Percentiles rank a stretch among this genome's conserved stretches.
Conservation (phyloP, 2,797 vertebrate species). For the Triplophysa yarkandensis region DNA sequence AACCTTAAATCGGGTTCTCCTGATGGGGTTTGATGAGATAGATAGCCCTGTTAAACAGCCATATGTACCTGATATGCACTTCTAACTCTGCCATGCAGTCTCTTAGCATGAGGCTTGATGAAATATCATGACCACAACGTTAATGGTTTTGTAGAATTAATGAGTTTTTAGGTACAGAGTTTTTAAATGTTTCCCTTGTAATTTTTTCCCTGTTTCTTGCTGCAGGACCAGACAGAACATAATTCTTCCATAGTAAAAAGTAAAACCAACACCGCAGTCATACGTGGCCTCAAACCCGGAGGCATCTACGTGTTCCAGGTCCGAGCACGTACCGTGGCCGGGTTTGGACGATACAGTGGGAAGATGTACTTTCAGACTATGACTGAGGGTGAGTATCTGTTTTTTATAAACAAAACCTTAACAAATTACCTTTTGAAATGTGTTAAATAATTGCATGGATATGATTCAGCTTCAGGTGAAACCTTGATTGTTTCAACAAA, state of each 20-base stretch:
- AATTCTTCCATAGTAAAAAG: slow-evolving; percentile 91
- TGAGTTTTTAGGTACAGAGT: slow-evolving; percentile 2
- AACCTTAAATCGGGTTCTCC: slow-evolving; percentile 23
- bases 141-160: slow-evolving; percentile 9
- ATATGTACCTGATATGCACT: slow-evolving; percentile 30
- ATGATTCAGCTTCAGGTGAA: neutral
- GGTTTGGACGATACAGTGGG: slow-evolving; percentile 96
- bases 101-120: slow-evolving; percentile 16
- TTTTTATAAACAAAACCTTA: neutral
- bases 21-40: slow-evolving; percentile 37
- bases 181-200: neutral
- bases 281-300: slow-evolving; percentile 92
- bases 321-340: slow-evolving; percentile 94
- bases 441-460: slow-evolving; percentile 1
- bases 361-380: slow-evolving; percentile 99
- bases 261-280: slow-evolving; percentile 92
- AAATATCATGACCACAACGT: slow-evolving; percentile 13
- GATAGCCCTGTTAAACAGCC: slow-evolving; percentile 43
- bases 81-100: slow-evolving; percentile 11
- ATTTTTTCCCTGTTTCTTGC: slow-evolving; percentile 30
- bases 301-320: slow-evolving; percentile 99
- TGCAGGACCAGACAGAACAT: slow-evolving; percentile 89
- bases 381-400: slow-evolving; percentile 89
- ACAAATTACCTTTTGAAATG: neutral
- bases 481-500: too few relatives aligned